A percentile compares a stretch with the other conserved stretches of the same genome.
phyloP scores from a whole-genome alignment of 2,797 vertebrate species.

The Capromys pilorides region DNA sequence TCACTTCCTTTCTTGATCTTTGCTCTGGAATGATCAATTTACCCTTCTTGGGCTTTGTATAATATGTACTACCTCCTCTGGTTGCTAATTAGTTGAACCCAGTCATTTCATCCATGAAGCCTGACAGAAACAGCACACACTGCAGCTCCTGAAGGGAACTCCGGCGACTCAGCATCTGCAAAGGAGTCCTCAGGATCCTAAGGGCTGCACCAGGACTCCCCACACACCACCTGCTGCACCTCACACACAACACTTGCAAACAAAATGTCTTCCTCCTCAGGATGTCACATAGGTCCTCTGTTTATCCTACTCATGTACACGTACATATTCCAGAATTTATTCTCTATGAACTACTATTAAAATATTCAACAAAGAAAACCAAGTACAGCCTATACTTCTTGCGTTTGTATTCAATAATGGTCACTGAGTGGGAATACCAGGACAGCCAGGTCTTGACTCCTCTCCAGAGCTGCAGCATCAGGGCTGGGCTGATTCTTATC shows the following conservation, averaged over 20 bases:
- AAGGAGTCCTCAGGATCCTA: neutral
- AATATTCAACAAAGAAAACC: too few relatives aligned
- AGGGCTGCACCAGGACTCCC: neutral
- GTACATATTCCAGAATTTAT: too few relatives aligned
- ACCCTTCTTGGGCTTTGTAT: neutral
- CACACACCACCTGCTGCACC: neutral
- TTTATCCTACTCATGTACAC: too few relatives aligned
- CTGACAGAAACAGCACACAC: accelerated
- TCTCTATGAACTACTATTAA: too few relatives aligned
- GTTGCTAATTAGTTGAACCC: neutral
- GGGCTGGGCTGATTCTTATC: too few relatives aligned
- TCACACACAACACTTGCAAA: neutral
- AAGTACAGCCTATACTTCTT: too few relatives aligned
- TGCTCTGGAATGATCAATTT: neutral
- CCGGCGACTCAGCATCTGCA: neutral
- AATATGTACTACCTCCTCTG: neutral
- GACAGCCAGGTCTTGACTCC: too few relatives aligned
- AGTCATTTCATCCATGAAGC: neutral
- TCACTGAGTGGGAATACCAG: too few relatives aligned
- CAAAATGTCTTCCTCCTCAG: too few relatives aligned
- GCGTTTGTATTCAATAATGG: too few relatives aligned
- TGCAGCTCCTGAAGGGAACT: neutral
- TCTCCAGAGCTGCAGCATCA: too few relatives aligned
- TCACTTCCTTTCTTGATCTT: neutral
- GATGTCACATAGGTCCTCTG: too few relatives aligned